phyloP scores from a whole-genome alignment of 2,113 vertebrate species.

The Carollia perspicillata region DNA sequence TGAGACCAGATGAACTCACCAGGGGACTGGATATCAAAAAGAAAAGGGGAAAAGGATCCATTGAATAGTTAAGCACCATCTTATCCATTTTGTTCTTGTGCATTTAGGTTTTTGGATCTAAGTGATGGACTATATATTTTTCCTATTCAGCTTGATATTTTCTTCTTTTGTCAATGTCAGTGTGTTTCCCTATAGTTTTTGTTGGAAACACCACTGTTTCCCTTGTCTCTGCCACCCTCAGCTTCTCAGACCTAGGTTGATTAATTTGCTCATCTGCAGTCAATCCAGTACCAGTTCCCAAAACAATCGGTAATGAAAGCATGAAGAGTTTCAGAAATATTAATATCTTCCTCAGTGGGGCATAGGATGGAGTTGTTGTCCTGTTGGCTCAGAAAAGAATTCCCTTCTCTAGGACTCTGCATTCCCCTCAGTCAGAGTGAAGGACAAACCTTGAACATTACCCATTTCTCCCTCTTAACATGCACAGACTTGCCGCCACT shows the following conservation, averaged over 20 bases:
- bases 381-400: background rate
- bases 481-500: background rate
- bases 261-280: background rate
- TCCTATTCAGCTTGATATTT: background rate
- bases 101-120: background rate
- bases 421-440: background rate
- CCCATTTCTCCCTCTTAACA: background rate
- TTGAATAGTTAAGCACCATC: background rate
- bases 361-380: background rate
- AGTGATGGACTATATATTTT: background rate
- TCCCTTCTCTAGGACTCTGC: background rate
- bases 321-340: conserved; percentile 18
- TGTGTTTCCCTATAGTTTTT: background rate
- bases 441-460: background rate
- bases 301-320: background rate
- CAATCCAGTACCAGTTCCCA: background rate
- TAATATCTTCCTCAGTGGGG: background rate
- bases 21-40: background rate
- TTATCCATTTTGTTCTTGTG: background rate
- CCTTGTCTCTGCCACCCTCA: background rate
- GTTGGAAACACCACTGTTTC: background rate
- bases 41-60: background rate
- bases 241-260: background rate
- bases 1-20: background rate
- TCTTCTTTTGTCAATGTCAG: background rate